Conservation (phyloP, 23 tunicate species). For the Ascidia mentula region DNA sequence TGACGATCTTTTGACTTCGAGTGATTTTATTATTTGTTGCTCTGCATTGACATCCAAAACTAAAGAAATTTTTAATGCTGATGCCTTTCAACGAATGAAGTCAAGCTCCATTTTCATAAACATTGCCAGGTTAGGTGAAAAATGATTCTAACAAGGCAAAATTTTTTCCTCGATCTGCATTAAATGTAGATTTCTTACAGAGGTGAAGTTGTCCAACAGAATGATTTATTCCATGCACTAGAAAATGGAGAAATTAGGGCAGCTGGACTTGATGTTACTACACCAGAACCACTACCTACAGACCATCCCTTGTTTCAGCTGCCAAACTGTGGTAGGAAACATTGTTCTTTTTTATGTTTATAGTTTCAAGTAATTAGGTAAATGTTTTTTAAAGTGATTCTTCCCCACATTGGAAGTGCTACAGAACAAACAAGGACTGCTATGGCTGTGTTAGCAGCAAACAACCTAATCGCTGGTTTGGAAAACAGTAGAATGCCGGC, state of each 20-base stretch:
- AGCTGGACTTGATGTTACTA: conserved; percentile 88
- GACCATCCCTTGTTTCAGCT: conserved; percentile 57
- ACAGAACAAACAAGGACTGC: conserved; percentile 50
- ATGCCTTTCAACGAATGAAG: conserved; percentile 75
- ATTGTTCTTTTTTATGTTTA: no score
- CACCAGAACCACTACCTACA: conserved; percentile 88
- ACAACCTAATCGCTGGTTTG: conserved; percentile 55
- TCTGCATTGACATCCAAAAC: conserved; percentile 66
- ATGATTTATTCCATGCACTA: conserved; percentile 52
- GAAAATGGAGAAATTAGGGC: conserved; percentile 38
- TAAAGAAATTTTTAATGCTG: conserved; percentile 38
- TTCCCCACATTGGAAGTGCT: conserved; percentile 92
- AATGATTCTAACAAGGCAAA: neutral
- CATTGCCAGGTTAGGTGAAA: conserved; percentile 71
- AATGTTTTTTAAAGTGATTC: conserved; percentile 47
- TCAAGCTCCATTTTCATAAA: conserved; percentile 59
- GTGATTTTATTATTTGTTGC: conserved; percentile 76
- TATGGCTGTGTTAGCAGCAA: conserved; percentile 88
- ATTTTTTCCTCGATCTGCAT: neutral
- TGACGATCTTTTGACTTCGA: conserved; percentile 39
- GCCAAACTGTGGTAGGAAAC: conserved; percentile 71
- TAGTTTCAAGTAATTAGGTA: neutral
- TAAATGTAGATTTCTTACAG: conserved; percentile 14
- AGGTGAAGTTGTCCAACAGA: conserved; percentile 82
- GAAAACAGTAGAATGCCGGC: conserved; percentile 60